Evolutionary conservation across 2,113 vertebrate genomes (phyloP).

Genomic region (Tamias sibiricus): DNA sequence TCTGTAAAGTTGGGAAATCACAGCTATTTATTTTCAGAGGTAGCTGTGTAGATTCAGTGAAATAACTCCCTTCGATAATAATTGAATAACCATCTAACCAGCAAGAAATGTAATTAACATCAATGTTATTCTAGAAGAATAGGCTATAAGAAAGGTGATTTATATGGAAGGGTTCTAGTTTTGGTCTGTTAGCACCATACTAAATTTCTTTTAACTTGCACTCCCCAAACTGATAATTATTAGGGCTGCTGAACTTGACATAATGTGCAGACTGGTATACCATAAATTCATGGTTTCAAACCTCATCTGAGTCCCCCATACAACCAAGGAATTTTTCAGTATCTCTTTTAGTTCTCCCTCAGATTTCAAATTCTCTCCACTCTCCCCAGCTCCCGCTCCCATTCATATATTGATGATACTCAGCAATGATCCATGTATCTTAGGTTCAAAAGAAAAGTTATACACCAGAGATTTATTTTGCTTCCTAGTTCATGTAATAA

Average conservation of each 20-base stretch:
- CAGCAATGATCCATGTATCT: not conserved
- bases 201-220: constrained; percentile 19
- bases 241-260: not conserved
- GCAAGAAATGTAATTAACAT: not conserved
- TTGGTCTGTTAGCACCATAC: not conserved
- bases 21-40: not conserved
- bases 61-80: not conserved
- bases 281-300: not conserved
- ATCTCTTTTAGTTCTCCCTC: not conserved
- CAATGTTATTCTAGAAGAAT: not conserved
- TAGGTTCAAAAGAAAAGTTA: not conserved
- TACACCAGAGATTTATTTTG: not conserved
- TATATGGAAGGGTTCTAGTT: not conserved
- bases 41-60: not conserved
- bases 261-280: not conserved
- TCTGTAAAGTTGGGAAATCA: not conserved
- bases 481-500: not conserved
- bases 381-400: not conserved
- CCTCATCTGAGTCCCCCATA: not conserved
- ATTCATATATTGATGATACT: not conserved
- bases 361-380: not conserved
- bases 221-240: not conserved
- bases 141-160: not conserved
- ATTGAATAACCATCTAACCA: not conserved
- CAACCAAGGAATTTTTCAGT: not conserved